phyloP scores from a whole-genome alignment of 2,113 vertebrate genomes.

The Pollimyrus isidori region DNA sequence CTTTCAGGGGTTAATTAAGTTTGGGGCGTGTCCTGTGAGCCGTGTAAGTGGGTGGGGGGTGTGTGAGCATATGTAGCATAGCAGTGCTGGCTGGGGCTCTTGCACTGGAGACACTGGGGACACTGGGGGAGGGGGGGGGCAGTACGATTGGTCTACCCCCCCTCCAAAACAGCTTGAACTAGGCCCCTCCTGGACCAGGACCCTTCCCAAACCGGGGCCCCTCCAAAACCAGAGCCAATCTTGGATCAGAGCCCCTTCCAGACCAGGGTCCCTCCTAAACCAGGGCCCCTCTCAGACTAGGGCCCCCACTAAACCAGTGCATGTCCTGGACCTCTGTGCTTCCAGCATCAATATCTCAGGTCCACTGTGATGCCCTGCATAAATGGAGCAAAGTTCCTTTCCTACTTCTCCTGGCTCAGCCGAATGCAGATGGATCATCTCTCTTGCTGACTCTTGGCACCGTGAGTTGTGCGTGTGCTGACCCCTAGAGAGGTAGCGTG shows the following conservation, averaged over 20 bases:
- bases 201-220: background rate
- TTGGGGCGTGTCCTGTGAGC: slow-evolving; percentile 53
- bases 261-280: background rate
- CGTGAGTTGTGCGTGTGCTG: background rate
- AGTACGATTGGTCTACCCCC: background rate
- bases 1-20: slow-evolving; percentile 76
- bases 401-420: background rate
- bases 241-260: background rate
- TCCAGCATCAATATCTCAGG: background rate
- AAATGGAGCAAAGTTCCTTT: background rate
- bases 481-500: background rate
- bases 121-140: background rate
- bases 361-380: background rate
- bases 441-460: background rate
- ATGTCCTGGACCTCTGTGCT: background rate
- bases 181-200: background rate
- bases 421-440: background rate
- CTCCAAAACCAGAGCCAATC: background rate
- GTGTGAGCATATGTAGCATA: slow-evolving; percentile 33
- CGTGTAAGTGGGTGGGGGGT: slow-evolving; percentile 51
- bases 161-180: background rate
- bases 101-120: background rate
- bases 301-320: background rate
- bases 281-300: background rate
- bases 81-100: slow-evolving; percentile 8